Percentiles rank a stretch among this genome's conserved stretches.
phyloP scores from a whole-genome alignment of 2,113 vertebrate genomes.

The Bungarus multicinctus region DNA sequence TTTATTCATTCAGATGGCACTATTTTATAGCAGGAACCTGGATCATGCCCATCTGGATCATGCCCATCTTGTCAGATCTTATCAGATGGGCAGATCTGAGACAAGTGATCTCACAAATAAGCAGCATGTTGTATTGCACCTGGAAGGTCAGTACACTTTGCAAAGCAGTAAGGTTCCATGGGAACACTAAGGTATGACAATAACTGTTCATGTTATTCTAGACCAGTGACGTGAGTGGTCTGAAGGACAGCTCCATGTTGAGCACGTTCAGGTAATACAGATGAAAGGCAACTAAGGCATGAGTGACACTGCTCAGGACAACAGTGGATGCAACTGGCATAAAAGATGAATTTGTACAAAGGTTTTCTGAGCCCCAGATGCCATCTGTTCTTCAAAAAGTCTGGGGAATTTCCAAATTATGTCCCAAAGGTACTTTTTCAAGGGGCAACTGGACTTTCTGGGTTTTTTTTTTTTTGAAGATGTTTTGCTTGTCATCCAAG shows the following conservation, averaged over 20 bases:
- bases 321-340: background rate
- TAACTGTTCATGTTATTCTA: background rate
- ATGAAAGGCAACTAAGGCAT: background rate
- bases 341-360: background rate
- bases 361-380: background rate
- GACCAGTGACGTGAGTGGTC: background rate
- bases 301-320: background rate
- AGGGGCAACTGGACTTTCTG: too few relatives aligned
- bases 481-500: too few relatives aligned
- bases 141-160: background rate
- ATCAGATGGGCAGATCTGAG: background rate
- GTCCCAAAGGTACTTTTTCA: too few relatives aligned
- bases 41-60: background rate
- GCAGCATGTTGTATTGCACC: background rate
- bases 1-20: background rate
- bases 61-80: background rate
- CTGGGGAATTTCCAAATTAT: background rate
- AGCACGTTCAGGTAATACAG: background rate
- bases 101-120: background rate
- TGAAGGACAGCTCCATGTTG: background rate
- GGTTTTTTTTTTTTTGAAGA: too few relatives aligned
- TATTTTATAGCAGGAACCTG: background rate
- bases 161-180: background rate
- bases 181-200: background rate
- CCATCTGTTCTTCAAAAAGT: background rate